Percentiles rank a stretch among this genome's conserved stretches.
phyloP scores from a whole-genome alignment of 1,140 invertebrate species.

The Thaumetopoea pityocampa region DNA sequence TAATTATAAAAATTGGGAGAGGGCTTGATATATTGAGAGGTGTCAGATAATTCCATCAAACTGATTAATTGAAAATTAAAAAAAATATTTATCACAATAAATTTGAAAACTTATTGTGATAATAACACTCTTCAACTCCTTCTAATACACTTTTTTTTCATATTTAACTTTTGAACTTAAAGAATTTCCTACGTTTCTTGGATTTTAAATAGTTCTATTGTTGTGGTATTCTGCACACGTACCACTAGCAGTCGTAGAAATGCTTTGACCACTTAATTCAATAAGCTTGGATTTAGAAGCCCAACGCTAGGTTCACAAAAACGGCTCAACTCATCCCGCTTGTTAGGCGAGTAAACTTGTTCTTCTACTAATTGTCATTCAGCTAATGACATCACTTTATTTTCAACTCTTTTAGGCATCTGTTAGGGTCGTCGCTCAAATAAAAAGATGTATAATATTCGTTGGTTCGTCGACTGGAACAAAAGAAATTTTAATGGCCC shows the following conservation, averaged over 20 bases:
- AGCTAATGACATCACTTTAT: slow-evolving; percentile 10
- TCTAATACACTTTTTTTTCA: not conserved
- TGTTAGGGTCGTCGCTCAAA: not conserved
- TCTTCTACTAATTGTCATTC: slow-evolving; percentile 10
- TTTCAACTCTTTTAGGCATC: slow-evolving; percentile 2
- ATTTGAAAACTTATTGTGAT: too few species aligned
- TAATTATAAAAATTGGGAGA: too few species aligned
- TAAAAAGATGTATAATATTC: too few species aligned
- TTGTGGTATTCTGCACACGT: slow-evolving; percentile 30
- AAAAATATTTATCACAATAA: too few species aligned
- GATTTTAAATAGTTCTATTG: slow-evolving; percentile 2
- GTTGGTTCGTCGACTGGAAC: too few species aligned
- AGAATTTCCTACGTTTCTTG: not conserved
- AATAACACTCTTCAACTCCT: too few species aligned
- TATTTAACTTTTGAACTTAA: not conserved
- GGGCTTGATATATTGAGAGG: too few species aligned
- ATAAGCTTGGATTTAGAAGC: slow-evolving; percentile 27
- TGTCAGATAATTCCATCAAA: too few species aligned
- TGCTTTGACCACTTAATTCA: slow-evolving; percentile 36
- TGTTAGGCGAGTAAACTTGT: slow-evolving; percentile 15
- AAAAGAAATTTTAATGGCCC: too few species aligned
- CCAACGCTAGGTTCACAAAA: slow-evolving; percentile 22
- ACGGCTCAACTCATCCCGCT: slow-evolving; percentile 17
- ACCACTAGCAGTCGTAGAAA: slow-evolving; percentile 18
- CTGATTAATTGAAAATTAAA: too few species aligned